Evolutionary conservation across 2,113 vertebrate genomes (phyloP).

Genomic region (Aspiorhynchus laticeps): DNA sequence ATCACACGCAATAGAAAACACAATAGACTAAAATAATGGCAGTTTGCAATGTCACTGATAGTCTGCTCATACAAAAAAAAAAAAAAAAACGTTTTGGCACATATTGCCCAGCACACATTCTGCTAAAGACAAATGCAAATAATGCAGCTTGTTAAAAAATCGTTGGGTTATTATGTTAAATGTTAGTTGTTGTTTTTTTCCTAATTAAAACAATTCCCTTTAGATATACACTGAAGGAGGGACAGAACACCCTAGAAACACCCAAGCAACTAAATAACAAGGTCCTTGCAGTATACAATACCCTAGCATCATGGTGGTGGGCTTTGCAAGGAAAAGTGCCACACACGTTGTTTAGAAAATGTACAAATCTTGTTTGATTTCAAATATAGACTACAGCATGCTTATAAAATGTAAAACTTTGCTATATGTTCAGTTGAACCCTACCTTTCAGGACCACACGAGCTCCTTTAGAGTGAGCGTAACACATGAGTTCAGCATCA

Average conservation of each 20-base stretch:
- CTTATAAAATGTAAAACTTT: neutral
- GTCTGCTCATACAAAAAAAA: neutral
- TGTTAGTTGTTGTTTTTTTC: too few relatives aligned
- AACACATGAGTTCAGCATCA: conserved; percentile 89
- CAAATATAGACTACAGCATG: neutral
- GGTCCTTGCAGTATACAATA: neutral
- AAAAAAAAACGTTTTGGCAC: neutral
- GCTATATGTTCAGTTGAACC: neutral
- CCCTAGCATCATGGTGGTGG: neutral
- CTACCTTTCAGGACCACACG: conserved; percentile 91
- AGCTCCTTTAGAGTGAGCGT: conserved; percentile 86
- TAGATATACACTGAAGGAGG: neutral
- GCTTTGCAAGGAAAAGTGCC: neutral
- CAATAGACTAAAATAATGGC: neutral
- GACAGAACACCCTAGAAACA: neutral
- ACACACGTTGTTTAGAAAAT: neutral
- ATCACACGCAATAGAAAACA: neutral
- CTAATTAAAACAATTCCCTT: too few relatives aligned
- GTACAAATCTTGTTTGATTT: neutral
- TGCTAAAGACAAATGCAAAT: too few relatives aligned
- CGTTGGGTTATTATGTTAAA: too few relatives aligned
- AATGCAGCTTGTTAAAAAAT: too few relatives aligned
- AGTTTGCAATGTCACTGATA: neutral
- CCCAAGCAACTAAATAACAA: too few relatives aligned
- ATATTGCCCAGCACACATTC: neutral